Evolutionary conservation across 2,113 vertebrate genomes (phyloP).

Genomic region (Ammodytes dubius): DNA sequence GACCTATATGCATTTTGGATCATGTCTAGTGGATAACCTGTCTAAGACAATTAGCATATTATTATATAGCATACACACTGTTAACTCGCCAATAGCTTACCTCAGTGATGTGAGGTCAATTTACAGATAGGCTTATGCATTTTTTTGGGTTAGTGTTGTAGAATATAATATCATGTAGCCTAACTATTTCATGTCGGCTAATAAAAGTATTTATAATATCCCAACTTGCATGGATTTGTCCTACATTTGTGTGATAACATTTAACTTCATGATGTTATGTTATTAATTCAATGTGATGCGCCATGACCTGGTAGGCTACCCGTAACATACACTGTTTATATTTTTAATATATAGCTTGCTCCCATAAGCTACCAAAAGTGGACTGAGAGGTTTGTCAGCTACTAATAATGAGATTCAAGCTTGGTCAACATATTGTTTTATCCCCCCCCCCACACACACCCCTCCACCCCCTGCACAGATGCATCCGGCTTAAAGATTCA

Average conservation of each 20-base stretch:
- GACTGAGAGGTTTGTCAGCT: neutral
- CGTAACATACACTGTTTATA: no score
- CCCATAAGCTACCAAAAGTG: neutral
- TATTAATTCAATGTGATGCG: no score
- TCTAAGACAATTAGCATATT: neutral
- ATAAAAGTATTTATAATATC: neutral
- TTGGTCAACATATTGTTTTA: neutral
- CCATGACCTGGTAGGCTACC: no score
- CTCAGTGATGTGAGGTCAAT: neutral
- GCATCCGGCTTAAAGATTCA: constrained; percentile 83
- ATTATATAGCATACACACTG: neutral
- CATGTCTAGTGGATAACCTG: neutral
- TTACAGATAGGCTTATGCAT: neutral
- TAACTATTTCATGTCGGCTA: neutral
- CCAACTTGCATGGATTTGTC: neutral
- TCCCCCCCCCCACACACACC: neutral
- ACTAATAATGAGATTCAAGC: neutral
- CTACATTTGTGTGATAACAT: neutral
- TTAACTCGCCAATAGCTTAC: neutral
- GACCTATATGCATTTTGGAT: neutral
- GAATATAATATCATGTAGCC: neutral
- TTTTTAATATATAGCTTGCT: neutral
- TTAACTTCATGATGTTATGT: neutral
- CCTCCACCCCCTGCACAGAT: constrained; percentile 51
- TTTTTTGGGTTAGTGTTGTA: neutral